These are phyloP conservation scores for Lithosia quadra DNA, from an alignment of 2,888 invertebrate species.

Conservation along the genomic window DNA sequence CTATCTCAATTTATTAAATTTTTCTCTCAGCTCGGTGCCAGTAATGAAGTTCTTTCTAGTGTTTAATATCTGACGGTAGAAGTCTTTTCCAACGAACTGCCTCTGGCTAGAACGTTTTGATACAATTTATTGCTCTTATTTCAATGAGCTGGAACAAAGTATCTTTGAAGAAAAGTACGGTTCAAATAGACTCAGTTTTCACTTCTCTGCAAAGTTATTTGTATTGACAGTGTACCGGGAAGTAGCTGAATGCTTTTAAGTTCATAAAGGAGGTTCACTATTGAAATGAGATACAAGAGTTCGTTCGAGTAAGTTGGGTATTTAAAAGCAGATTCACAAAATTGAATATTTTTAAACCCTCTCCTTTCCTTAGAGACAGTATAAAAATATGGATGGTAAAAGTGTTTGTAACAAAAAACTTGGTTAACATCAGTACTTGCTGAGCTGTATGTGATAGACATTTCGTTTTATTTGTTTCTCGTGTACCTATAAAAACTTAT, in stretches of 20 bases:
- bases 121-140: slow-evolving; percentile 6
- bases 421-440: neutral
- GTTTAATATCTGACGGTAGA: slow-evolving; percentile 10
- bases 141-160: neutral
- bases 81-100: neutral
- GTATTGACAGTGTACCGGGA: neutral
- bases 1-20: neutral
- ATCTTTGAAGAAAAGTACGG: neutral
- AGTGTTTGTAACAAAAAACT: neutral
- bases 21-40: neutral
- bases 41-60: neutral
- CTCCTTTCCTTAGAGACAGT: too few relatives aligned
- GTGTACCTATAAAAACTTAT: neutral
- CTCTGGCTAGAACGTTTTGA: slow-evolving; percentile 1
- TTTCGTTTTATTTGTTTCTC: neutral
- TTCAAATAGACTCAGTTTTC: neutral
- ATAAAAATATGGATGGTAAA: neutral
- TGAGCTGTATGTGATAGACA: neutral
- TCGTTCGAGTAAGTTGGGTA: neutral
- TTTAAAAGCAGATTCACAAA: neutral
- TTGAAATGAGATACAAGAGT: neutral
- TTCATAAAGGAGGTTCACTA: neutral
- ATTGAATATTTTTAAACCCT: too few relatives aligned
- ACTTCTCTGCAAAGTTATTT: neutral
- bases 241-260: neutral